Evolutionary conservation across 2,797 vertebrate species (phyloP).

Genomic region (Melopsittacus undulatus): DNA sequence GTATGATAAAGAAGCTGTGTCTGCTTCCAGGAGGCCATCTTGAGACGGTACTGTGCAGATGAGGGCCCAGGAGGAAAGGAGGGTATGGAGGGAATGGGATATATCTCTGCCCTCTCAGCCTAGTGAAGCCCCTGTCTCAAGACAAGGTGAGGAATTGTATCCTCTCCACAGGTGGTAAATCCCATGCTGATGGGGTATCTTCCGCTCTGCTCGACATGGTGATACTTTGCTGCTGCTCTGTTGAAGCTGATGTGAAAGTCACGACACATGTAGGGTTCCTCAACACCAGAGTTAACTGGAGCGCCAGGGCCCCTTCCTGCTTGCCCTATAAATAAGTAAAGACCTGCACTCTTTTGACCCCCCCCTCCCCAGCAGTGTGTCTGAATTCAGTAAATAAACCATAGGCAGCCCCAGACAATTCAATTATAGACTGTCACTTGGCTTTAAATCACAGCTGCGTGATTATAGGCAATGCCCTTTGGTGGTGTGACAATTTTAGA

Average conservation of each 20-base stretch:
- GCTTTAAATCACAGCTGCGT: neutral
- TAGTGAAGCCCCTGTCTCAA: neutral
- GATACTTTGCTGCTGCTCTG: neutral
- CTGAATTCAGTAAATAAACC: slow-evolving; percentile 40
- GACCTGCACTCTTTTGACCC: neutral
- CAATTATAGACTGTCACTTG: slow-evolving; percentile 38
- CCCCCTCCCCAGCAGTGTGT: neutral
- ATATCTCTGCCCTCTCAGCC: neutral
- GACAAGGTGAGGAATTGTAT: fast-evolving
- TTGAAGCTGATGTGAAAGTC: neutral
- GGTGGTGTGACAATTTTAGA: slow-evolving; percentile 36
- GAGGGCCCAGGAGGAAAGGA: neutral
- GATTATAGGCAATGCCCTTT: slow-evolving; percentile 22
- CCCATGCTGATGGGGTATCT: neutral
- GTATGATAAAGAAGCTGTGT: neutral
- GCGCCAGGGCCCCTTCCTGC: neutral
- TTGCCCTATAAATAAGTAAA: slow-evolving; percentile 22
- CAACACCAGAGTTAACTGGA: neutral
- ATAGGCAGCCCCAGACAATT: slow-evolving; percentile 3
- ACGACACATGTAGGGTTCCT: neutral
- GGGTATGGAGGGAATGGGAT: neutral
- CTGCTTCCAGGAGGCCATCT: neutral
- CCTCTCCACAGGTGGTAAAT: neutral
- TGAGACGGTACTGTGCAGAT: neutral
- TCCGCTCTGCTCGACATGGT: fast-evolving